Evolutionary conservation across 2,797 vertebrate genomes (phyloP).

Genomic region (Phrynocephalus forsythii): DNA sequence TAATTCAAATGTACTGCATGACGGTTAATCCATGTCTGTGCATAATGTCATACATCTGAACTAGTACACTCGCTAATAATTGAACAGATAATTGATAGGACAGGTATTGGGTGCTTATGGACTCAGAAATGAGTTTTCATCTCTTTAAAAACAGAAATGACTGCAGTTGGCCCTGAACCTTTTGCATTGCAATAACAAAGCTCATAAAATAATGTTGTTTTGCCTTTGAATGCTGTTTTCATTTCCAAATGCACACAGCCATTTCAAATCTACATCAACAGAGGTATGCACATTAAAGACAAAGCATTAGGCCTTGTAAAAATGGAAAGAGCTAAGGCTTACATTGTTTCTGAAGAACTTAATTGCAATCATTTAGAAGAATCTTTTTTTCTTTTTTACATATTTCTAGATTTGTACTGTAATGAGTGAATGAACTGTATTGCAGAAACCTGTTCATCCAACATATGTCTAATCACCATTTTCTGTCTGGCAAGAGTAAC

Average conservation of each 20-base stretch:
- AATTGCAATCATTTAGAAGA: slow-evolving; percentile 17
- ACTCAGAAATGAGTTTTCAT: background rate
- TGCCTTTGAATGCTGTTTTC: slow-evolving; percentile 18
- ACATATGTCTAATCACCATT: slow-evolving; percentile 1
- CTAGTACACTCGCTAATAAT: no score
- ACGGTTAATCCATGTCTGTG: background rate
- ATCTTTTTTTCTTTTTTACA: slow-evolving; percentile 11
- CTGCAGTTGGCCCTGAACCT: background rate
- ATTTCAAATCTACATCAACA: slow-evolving; percentile 19
- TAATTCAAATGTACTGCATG: background rate
- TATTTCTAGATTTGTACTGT: background rate
- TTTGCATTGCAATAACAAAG: slow-evolving; percentile 10
- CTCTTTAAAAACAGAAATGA: background rate
- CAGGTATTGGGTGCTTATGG: background rate
- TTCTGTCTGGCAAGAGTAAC: background rate
- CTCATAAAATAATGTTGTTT: background rate
- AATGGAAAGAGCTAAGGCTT: background rate
- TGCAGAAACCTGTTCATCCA: background rate
- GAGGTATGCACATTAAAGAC: slow-evolving; percentile 17
- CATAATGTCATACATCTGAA: background rate
- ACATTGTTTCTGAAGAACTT: background rate
- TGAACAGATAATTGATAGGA: background rate
- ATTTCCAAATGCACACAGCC: slow-evolving; percentile 15
- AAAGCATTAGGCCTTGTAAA: slow-evolving; percentile 15
- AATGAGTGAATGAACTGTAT: background rate